Evolutionary conservation across 2,888 invertebrate genomes (phyloP).

Genomic region (Eristalis intricaria): DNA sequence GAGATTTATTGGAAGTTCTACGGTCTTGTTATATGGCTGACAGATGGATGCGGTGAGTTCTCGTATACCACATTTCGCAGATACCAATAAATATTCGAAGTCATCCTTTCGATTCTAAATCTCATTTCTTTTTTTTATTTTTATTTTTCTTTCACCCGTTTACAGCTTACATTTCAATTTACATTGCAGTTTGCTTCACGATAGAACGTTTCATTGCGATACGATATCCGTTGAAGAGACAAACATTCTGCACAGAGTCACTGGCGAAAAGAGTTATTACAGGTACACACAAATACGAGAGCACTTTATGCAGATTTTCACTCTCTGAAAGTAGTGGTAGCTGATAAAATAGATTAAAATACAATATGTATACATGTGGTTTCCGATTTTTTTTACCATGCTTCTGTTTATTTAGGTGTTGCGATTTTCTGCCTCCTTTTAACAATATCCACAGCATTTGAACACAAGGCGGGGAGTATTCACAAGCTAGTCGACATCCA

Average conservation of each 20-base stretch:
- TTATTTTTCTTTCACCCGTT: slow-evolving; percentile 27
- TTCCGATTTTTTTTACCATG: background rate
- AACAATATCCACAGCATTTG: slow-evolving; percentile 86
- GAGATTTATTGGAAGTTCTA: slow-evolving; percentile 84
- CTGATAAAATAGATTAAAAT: slow-evolving; percentile 26
- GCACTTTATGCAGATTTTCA: slow-evolving; percentile 20
- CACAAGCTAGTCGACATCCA: slow-evolving; percentile 76
- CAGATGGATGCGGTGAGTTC: slow-evolving; percentile 86
- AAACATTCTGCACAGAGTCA: slow-evolving; percentile 86
- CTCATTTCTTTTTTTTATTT: slow-evolving; percentile 3
- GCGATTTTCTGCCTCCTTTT: slow-evolving; percentile 84
- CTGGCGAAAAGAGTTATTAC: slow-evolving; percentile 86
- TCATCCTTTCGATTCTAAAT: background rate
- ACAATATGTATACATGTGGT: slow-evolving; percentile 7
- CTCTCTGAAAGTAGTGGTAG: background rate
- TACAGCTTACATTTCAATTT: slow-evolving; percentile 86
- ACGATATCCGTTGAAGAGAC: slow-evolving; percentile 87
- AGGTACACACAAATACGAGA: slow-evolving; percentile 74
- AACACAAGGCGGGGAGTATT: slow-evolving; percentile 82
- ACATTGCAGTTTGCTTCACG: slow-evolving; percentile 89
- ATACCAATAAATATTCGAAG: background rate
- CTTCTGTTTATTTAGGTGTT: slow-evolving; percentile 73
- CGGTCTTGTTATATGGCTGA: slow-evolving; percentile 85
- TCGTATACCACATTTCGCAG: background rate
- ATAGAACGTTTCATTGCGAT: slow-evolving; percentile 89